These are phyloP conservation scores for Drosophila lutescens DNA, from an alignment of 2,888 invertebrate genomes.

Conservation along the genomic window DNA sequence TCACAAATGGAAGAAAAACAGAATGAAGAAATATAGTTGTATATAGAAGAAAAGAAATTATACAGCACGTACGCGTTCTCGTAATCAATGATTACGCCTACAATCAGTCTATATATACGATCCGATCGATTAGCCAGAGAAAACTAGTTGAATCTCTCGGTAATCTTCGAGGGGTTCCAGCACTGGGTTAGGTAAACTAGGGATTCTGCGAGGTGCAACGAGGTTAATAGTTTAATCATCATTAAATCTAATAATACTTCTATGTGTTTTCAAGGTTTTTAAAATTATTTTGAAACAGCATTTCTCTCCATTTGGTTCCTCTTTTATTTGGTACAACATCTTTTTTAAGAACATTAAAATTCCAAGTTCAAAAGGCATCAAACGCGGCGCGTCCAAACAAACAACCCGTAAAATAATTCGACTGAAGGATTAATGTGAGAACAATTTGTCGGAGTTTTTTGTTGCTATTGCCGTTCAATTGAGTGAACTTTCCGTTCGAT, in stretches of 20 bases:
- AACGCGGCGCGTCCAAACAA: slow-evolving; percentile 55
- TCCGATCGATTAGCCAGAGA: slow-evolving; percentile 28
- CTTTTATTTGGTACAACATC: not conserved
- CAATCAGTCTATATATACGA: slow-evolving; percentile 34
- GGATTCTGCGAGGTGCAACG: not conserved
- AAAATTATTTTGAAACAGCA: not conserved
- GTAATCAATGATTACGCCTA: slow-evolving; percentile 64
- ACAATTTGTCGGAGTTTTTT: slow-evolving; percentile 7
- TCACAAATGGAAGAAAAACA: slow-evolving; percentile 42
- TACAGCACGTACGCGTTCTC: slow-evolving; percentile 40
- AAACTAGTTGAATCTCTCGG: slow-evolving; percentile 10
- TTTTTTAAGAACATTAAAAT: slow-evolving; percentile 27
- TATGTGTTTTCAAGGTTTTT: not conserved
- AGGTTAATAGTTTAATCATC: slow-evolving; percentile 1
- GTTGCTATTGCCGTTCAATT: slow-evolving; percentile 49
- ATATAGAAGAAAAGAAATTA: slow-evolving; percentile 27
- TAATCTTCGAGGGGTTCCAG: slow-evolving; percentile 11
- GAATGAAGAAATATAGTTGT: slow-evolving; percentile 30
- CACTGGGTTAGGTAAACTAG: slow-evolving; percentile 1
- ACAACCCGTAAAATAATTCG: slow-evolving; percentile 51
- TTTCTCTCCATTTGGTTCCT: slow-evolving; percentile 3
- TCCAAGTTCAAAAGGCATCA: slow-evolving; percentile 69
- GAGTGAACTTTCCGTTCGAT: slow-evolving; percentile 57
- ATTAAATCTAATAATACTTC: not conserved
- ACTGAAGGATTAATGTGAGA: slow-evolving; percentile 68